Evolutionary conservation across 2,113 vertebrate genomes (phyloP).

Genomic region (Coracopsis vasa): DNA sequence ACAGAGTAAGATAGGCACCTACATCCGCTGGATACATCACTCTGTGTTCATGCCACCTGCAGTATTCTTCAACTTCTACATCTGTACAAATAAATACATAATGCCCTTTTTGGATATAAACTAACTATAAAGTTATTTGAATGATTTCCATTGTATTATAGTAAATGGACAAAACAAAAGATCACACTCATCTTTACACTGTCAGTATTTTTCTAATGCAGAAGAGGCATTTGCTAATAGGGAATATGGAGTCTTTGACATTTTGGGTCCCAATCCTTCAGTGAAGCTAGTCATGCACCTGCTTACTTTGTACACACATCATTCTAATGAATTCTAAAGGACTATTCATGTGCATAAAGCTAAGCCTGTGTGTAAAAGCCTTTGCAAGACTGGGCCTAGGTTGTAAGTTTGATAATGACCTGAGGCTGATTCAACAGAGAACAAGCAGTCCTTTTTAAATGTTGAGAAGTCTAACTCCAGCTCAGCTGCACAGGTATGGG

Average conservation of each 20-base stretch:
- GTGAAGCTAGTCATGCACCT: constrained; percentile 47
- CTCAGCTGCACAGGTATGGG: constrained; percentile 6
- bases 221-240: constrained; percentile 32
- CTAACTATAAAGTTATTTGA: background rate
- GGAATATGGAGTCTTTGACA: constrained; percentile 50
- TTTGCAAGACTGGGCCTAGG: constrained; percentile 46
- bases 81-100: background rate
- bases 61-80: background rate
- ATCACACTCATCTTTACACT: constrained; percentile 2
- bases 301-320: constrained; percentile 62
- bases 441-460: constrained; percentile 27
- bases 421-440: constrained; percentile 30
- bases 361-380: constrained; percentile 64
- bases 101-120: background rate
- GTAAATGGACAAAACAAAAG: background rate
- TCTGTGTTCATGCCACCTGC: background rate
- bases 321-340: constrained; percentile 63
- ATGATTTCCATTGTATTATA: background rate
- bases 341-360: constrained; percentile 63
- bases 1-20: background rate
- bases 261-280: constrained; percentile 44
- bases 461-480: background rate
- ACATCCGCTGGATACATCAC: background rate
- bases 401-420: constrained; percentile 58
- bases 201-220: constrained; percentile 34